Base-by-base conservation (phyloP, 2,113 vertebrate species). In the Machaerirhynchus nigripectus region DNA sequence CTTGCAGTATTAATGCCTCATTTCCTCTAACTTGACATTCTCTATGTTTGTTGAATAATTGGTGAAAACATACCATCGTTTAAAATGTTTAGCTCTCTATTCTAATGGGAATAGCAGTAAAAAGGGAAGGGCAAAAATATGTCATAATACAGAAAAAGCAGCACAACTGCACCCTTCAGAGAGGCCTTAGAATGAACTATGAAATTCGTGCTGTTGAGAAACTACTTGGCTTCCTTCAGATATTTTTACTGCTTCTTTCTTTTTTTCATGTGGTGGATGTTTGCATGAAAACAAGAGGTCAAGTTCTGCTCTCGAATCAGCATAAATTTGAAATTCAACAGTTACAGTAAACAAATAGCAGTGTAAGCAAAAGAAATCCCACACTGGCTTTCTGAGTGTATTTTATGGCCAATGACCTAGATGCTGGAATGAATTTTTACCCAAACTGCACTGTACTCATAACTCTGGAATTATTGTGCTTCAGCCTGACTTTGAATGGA, bases 251-350 rank as follows among this genome's bases (percentile, higher is more conserved):
- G 33, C 60, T 89, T 40, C 50, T 50, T 74, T 35, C 30, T 70
- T 77, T 69, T 87, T 91, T 52, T 67, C 40, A 14, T 64, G 63
- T 85, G 50, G 74, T 83, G 47, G 68, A 76, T 60, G 77, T 65
- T 97, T 84, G 79, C 90, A 83, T 35, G 82, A 93, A 95, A 95
- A 92, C 79, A 93, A 87, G 68, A 82, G 87, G 97, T 94, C 96
- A 91, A 88, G 86, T 84, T 84, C 76, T 84, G 61, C 73, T 84
- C 83, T 81, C 50, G 4, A 87, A 95, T 92, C 83, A 94, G 83
- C 93, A 95, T 82, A 93, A 93, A 94, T 93, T 92, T 95, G 79
- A 95, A 95, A 96, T 95, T 94, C 92, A 95, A 70, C 79, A 89
- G 71, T 55, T 90, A 87, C 56, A 21, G 4, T 86, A 94, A 96